Conservation (phyloP, 2,888 invertebrate species). For the Lobophora halterata region DNA sequence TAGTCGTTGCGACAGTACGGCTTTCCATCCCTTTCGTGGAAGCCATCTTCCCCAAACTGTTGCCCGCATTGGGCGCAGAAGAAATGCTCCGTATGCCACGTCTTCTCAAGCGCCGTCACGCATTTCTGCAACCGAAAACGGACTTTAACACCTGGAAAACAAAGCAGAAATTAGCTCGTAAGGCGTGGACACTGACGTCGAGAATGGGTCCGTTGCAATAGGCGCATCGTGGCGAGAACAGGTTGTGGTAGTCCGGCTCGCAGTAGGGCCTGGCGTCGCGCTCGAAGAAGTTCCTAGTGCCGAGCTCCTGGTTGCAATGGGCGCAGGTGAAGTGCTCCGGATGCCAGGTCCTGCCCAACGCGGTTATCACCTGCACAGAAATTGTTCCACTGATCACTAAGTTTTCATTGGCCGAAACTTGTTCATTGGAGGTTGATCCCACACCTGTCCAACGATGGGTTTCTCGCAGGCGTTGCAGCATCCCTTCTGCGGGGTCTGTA, state of each 20-base stretch:
- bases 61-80: constrained; percentile 98
- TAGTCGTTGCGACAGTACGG: constrained; percentile 98
- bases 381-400: constrained; percentile 20
- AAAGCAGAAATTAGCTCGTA: constrained; percentile 14
- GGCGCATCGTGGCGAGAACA: constrained; percentile 98
- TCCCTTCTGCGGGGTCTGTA: constrained; percentile 99
- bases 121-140: constrained; percentile 90
- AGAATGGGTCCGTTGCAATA: constrained; percentile 99
- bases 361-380: constrained; percentile 91
- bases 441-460: constrained; percentile 97
- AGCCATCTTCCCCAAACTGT: constrained; percentile 98
- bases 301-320: constrained; percentile 97
- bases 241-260: constrained; percentile 98
- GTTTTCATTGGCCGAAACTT: not conserved
- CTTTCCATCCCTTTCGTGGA: constrained; percentile 97
- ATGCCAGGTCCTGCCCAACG: constrained; percentile 99
- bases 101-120: constrained; percentile 97
- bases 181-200: constrained; percentile 94
- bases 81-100: constrained; percentile 99
- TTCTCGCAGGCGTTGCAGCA: constrained; percentile 99
- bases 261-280: constrained; percentile 98
- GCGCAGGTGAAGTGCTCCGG: constrained; percentile 99
- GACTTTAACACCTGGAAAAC: constrained; percentile 34
- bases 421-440: constrained; percentile 10
- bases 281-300: constrained; percentile 99